phyloP scores from a whole-genome alignment of 2,113 vertebrate species.

The Grallaria varia region DNA sequence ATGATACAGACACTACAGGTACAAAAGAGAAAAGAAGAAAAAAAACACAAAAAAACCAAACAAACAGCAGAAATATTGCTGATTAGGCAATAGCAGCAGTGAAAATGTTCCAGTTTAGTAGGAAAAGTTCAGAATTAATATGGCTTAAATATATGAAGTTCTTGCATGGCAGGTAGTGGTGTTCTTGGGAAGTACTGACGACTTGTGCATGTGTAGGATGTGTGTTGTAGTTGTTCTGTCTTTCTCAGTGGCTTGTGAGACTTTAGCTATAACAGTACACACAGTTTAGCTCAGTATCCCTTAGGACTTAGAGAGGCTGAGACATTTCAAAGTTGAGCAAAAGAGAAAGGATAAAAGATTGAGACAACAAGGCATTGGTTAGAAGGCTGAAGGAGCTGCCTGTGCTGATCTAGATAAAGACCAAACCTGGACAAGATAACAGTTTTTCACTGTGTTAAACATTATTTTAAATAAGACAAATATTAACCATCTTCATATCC shows the following conservation, averaged over 20 bases:
- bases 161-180: not conserved
- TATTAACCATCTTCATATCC: not conserved
- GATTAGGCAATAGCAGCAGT: not conserved
- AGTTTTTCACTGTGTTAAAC: not conserved
- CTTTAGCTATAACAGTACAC: not conserved
- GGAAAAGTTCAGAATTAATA: not conserved
- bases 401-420: not conserved
- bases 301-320: not conserved
- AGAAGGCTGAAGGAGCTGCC: not conserved
- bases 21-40: not conserved
- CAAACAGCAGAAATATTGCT: not conserved
- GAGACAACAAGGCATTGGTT: not conserved
- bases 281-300: not conserved
- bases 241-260: not conserved
- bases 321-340: not conserved
- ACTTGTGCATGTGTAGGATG: not conserved
- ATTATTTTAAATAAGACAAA: not conserved
- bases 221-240: fast-evolving
- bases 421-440: not conserved
- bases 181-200: not conserved
- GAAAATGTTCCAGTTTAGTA: not conserved
- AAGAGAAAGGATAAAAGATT: not conserved
- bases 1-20: not conserved
- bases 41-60: not conserved
- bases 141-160: not conserved